Evolutionary conservation across 1,140 invertebrate genomes (phyloP).

Genomic region (Proales similis): DNA sequence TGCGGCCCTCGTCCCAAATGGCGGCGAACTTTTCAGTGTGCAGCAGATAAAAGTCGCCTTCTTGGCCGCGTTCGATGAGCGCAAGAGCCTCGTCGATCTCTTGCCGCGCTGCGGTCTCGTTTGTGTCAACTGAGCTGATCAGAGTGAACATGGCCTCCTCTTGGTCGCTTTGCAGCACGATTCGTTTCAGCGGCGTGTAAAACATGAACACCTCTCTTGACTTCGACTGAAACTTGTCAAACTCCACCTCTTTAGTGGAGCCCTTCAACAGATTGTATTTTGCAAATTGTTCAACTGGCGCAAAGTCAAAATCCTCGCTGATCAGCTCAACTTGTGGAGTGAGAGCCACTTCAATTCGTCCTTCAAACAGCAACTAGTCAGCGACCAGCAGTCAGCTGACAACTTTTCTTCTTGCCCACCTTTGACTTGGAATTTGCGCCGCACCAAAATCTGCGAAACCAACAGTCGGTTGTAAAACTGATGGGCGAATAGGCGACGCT

Average conservation of each 20-base stretch:
- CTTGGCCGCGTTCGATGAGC: background rate
- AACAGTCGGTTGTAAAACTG: too few species aligned
- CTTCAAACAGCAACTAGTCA: too few species aligned
- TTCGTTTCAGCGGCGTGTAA: conserved; percentile 38
- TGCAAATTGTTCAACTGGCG: too few species aligned
- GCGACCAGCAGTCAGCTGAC: too few species aligned
- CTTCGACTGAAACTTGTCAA: background rate
- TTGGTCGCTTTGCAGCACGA: conserved; percentile 20
- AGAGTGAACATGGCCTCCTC: conserved; percentile 15
- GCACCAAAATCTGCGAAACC: too few species aligned
- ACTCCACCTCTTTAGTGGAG: background rate
- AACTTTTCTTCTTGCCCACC: too few species aligned
- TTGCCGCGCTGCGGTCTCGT: conserved; percentile 32
- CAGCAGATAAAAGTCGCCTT: background rate
- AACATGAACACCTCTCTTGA: conserved; percentile 39
- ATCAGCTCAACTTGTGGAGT: too few species aligned
- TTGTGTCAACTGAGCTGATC: conserved; percentile 39
- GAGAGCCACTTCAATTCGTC: too few species aligned
- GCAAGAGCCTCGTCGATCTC: conserved; percentile 35
- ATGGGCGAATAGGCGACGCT: too few species aligned
- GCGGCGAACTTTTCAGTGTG: background rate
- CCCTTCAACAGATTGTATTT: background rate
- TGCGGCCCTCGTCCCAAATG: background rate
- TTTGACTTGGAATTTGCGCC: too few species aligned
- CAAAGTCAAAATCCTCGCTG: too few species aligned